phyloP scores from a whole-genome alignment of 1,140 invertebrate species.

The Tetranychus urticae region DNA sequence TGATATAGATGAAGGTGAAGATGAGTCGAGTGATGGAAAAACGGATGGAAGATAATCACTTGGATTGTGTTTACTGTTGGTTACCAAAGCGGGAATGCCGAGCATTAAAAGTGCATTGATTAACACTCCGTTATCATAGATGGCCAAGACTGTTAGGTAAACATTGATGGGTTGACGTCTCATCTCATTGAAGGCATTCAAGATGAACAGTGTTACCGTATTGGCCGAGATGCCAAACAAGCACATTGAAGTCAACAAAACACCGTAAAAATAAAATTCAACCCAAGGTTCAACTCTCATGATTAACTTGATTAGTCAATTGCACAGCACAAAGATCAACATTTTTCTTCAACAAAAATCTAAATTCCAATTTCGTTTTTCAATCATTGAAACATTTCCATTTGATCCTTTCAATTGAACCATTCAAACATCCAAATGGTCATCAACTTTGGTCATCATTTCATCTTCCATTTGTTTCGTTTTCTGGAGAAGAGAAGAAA shows the following conservation, averaged over 20 bases:
- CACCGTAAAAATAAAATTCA: conserved; percentile 2
- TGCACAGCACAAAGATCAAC: too few species aligned
- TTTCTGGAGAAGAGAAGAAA: too few species aligned
- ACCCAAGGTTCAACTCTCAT: not conserved
- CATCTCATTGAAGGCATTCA: conserved; percentile 10
- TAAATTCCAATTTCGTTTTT: too few species aligned
- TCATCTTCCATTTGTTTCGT: too few species aligned
- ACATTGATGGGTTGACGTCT: conserved; percentile 9
- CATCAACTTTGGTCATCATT: too few species aligned
- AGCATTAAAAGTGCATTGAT: conserved; percentile 7
- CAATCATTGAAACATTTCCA: too few species aligned
- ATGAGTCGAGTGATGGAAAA: not conserved
- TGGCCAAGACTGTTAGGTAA: conserved; percentile 6
- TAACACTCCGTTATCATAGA: conserved; percentile 10
- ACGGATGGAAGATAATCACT: not conserved
- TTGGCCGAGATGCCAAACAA: conserved; percentile 7
- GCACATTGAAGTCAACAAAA: conserved; percentile 5
- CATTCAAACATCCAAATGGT: too few species aligned
- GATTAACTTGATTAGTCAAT: too few species aligned
- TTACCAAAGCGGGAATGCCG: not conserved
- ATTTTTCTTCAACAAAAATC: too few species aligned
- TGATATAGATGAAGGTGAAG: not conserved
- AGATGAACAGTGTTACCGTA: conserved; percentile 7
- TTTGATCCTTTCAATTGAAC: too few species aligned
- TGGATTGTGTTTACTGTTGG: not conserved